phyloP scores from a whole-genome alignment of 92 coral and sea anemone genomes.

The Hydrozoanthus gracilis region DNA sequence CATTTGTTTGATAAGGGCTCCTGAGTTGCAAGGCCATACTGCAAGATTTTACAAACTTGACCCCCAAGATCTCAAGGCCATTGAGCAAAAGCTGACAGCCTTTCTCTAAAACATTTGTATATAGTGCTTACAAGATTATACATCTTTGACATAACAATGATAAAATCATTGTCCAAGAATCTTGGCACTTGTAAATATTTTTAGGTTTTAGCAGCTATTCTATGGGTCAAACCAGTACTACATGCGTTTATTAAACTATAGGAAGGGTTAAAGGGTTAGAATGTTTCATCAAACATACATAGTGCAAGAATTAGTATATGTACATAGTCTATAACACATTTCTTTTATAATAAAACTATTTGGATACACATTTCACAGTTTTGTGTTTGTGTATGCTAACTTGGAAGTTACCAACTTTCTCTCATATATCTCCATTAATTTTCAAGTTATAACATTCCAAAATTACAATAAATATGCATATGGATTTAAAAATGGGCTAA shows the following conservation, averaged over 20 bases:
- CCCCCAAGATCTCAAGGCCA: conserved; percentile 18
- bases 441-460: background rate
- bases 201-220: no score
- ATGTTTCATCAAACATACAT: no score
- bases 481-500: background rate
- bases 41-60: conserved; percentile 19
- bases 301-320: no score
- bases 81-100: conserved; percentile 12
- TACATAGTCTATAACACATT: no score
- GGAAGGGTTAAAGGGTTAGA: no score
- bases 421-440: background rate
- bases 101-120: background rate
- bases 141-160: background rate
- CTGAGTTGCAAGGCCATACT: conserved; percentile 28
- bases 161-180: background rate
- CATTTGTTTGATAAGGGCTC: conserved; percentile 17
- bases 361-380: no score
- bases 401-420: background rate
- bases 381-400: no score
- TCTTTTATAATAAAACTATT: no score
- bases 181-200: no score
- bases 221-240: no score
- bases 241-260: no score
- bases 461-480: background rate
- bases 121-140: background rate